Percentiles rank a stretch among this genome's conserved stretches.
Conservation (phyloP, 2,888 invertebrate genomes). For the Epiblema foenella region DNA sequence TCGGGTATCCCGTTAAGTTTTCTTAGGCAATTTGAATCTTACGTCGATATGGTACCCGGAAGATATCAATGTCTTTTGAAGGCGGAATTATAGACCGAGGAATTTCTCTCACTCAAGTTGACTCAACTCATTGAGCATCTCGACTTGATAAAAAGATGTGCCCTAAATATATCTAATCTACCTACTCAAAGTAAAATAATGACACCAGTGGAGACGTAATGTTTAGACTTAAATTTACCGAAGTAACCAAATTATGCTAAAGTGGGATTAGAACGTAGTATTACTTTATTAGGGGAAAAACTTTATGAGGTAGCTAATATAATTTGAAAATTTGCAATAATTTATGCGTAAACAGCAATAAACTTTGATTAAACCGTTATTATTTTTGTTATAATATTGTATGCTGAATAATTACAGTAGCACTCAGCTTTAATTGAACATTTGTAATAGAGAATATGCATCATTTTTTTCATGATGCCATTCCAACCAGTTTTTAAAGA, state of each 20-base stretch:
- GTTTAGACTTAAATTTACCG: too few relatives aligned
- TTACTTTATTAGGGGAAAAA: not conserved
- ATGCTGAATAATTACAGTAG: too few relatives aligned
- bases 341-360: not conserved
- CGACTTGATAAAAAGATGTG: not conserved
- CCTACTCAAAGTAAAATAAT: not conserved
- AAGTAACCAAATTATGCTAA: not conserved
- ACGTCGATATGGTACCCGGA: slow-evolving; percentile 11
- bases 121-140: not conserved
- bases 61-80: slow-evolving; percentile 5
- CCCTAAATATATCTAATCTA: too few relatives aligned
- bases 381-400: not conserved
- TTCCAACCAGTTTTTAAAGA: too few relatives aligned
- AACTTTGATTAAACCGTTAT: not conserved
- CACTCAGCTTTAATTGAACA: not conserved
- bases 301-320: not conserved
- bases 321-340: not conserved
- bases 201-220: too few relatives aligned
- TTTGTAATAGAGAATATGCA: too few relatives aligned
- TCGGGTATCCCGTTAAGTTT: slow-evolving; percentile 31
- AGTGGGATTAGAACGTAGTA: not conserved
- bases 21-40: slow-evolving; percentile 24
- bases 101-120: not conserved
- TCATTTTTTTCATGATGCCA: too few relatives aligned
- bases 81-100: not conserved